A percentile compares a stretch with the other conserved stretches of the same genome.
Evolutionary conservation across 2,888 invertebrate genomes (phyloP).

Genomic region (Spialia ferax): DNA sequence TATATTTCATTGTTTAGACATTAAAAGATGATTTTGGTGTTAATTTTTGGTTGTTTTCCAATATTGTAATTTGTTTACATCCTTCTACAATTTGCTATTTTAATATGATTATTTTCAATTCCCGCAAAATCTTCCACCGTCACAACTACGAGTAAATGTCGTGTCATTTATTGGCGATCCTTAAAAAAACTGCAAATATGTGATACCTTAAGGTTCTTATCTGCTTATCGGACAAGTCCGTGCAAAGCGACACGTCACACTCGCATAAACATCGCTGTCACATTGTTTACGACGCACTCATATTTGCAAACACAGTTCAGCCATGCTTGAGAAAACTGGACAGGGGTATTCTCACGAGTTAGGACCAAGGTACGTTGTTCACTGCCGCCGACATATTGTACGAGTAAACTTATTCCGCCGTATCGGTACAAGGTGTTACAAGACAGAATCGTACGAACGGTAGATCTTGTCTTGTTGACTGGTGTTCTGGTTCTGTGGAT

Average conservation of each 20-base stretch:
- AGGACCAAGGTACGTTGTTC: conserved; percentile 49
- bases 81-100: no score
- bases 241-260: not conserved
- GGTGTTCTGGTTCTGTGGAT: not conserved
- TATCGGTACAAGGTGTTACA: conserved; percentile 4
- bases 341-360: conserved; percentile 68
- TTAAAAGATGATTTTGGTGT: no score
- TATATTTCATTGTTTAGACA: no score
- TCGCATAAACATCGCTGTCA: conserved; percentile 1
- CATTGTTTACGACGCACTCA: conserved; percentile 55
- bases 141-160: no score
- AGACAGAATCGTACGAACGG: conserved; percentile 19
- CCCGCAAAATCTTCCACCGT: no score
- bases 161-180: not conserved
- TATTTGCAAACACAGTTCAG: conserved; percentile 68
- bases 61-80: no score
- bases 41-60: no score
- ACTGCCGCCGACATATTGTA: conserved; percentile 55
- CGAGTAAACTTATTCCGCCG: not conserved
- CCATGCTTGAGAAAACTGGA: conserved; percentile 69
- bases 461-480: conserved; percentile 20
- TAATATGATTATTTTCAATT: no score
- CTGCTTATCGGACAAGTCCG: conserved; percentile 2
- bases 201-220: not conserved
- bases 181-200: not conserved